Conservation (phyloP, 1,140 invertebrate genomes). For the Ridgeia piscesae region DNA sequence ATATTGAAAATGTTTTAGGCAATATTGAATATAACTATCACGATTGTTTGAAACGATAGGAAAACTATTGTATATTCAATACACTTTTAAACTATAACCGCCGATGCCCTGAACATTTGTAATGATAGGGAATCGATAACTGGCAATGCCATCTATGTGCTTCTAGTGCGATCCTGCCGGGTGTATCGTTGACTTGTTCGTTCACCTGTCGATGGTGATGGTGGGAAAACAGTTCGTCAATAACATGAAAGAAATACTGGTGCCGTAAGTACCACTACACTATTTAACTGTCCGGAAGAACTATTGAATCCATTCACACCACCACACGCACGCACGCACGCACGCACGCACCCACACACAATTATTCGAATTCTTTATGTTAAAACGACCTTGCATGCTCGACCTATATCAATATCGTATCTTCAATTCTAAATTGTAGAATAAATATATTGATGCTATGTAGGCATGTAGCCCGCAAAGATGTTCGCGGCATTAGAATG, state of each 20-base stretch:
- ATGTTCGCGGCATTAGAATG: too few relatives aligned
- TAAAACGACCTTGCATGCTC: neutral
- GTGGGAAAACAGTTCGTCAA: constrained; percentile 93
- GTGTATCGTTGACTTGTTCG: constrained; percentile 89
- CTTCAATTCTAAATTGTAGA: too few relatives aligned
- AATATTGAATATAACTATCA: neutral
- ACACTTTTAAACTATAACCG: neutral
- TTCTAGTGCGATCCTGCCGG: constrained; percentile 83
- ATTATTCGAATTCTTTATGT: neutral
- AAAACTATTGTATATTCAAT: too few relatives aligned
- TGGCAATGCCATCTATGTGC: neutral
- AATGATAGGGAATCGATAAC: neutral
- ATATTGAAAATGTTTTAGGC: neutral
- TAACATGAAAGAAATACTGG: constrained; percentile 60
- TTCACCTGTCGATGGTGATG: constrained; percentile 95
- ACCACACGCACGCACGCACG: too few relatives aligned
- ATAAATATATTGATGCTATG: too few relatives aligned
- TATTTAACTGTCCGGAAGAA: neutral
- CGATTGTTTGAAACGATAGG: neutral
- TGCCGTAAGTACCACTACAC: constrained; percentile 20
- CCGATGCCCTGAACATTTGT: neutral
- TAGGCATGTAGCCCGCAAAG: too few relatives aligned
- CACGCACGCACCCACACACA: too few relatives aligned
- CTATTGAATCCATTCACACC: too few relatives aligned
- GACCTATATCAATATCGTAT: too few relatives aligned